Percentiles rank a stretch among this genome's conserved stretches.
Conservation (phyloP, 2,113 vertebrate species). For the Poecilia latipinna region DNA sequence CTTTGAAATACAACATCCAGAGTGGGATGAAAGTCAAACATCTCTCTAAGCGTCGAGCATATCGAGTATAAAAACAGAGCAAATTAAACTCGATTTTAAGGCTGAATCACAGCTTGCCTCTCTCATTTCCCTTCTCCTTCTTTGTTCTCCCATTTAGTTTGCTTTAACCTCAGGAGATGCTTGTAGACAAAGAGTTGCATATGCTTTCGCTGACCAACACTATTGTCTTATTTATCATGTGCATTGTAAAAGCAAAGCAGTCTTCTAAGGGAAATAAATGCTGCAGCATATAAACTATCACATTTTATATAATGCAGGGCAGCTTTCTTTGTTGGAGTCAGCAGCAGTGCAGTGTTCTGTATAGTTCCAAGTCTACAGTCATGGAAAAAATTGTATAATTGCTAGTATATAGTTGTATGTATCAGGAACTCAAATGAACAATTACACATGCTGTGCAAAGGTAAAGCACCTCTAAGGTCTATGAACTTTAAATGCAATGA, state of each 20-base stretch:
- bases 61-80: conserved; percentile 29
- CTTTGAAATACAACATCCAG: conserved; percentile 38
- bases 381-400: not conserved
- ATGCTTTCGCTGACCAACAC: conserved; percentile 30
- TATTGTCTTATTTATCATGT: conserved; percentile 51
- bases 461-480: not conserved
- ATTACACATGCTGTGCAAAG: not conserved
- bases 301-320: conserved; percentile 41
- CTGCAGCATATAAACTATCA: conserved; percentile 33
- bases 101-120: conserved; percentile 10
- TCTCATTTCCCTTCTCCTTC: conserved; percentile 8
- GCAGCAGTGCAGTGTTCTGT: conserved; percentile 29
- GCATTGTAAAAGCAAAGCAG: conserved; percentile 21
- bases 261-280: conserved; percentile 43
- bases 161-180: conserved; percentile 3
- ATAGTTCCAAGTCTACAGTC: conserved; percentile 26
- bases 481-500: not conserved
- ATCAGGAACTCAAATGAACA: not conserved
- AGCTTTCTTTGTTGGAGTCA: conserved; percentile 24
- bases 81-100: conserved; percentile 40
- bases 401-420: not conserved
- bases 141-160: conserved; percentile 10
- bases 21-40: conserved; percentile 34
- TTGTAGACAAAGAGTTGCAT: conserved; percentile 5
- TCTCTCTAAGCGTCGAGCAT: conserved; percentile 30